Conservation (phyloP, 2,888 invertebrate species). For the Calliphora vomitoria region DNA sequence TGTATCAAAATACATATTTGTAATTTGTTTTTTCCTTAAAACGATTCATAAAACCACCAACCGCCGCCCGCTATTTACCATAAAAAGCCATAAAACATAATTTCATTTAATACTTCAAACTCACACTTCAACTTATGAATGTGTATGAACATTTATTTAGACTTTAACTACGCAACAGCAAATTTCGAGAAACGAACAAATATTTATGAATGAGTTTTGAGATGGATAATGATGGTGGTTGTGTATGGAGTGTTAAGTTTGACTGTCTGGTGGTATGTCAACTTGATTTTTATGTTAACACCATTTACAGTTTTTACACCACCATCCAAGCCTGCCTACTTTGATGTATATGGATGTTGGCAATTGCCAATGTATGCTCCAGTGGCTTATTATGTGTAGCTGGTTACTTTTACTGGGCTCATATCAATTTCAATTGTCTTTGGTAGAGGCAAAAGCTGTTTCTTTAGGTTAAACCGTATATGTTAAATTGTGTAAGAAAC, state of each 20-base stretch:
- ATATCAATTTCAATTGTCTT: not conserved
- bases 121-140: slow-evolving; percentile 1
- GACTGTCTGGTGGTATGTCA: slow-evolving; percentile 46
- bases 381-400: slow-evolving; percentile 1
- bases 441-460: not conserved
- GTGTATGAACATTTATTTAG: not conserved
- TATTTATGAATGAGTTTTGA: slow-evolving; percentile 37
- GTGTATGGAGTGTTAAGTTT: slow-evolving; percentile 42
- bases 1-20: not conserved
- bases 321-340: slow-evolving; percentile 15
- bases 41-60: slow-evolving; percentile 30
- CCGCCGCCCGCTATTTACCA: slow-evolving; percentile 39
- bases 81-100: slow-evolving; percentile 56
- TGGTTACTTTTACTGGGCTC: slow-evolving; percentile 16
- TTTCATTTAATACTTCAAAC: slow-evolving; percentile 32
- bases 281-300: slow-evolving; percentile 50
- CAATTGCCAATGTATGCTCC: slow-evolving; percentile 26
- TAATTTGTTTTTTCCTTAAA: slow-evolving; percentile 56
- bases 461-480: not conserved
- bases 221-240: slow-evolving; percentile 22
- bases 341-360: slow-evolving; percentile 9
- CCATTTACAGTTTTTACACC: slow-evolving; percentile 30
- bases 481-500: too few relatives aligned
- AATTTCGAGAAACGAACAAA: not conserved
- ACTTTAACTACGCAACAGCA: not conserved